These are phyloP conservation scores for Urophycis tenuis DNA, from an alignment of 2,797 vertebrate species.

Conservation along the genomic window DNA sequence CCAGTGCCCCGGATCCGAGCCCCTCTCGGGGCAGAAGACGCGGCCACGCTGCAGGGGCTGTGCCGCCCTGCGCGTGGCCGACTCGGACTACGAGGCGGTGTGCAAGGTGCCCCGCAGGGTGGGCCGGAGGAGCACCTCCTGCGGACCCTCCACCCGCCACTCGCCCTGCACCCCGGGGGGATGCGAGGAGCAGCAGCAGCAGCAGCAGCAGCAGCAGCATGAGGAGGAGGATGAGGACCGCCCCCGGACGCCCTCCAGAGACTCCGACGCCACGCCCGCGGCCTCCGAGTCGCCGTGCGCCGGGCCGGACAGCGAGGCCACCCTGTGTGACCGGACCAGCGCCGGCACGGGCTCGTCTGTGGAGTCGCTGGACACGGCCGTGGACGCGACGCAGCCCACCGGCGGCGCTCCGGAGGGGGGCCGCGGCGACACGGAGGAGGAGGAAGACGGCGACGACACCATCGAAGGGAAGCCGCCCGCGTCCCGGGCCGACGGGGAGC, in stretches of 20 bases:
- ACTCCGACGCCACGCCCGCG: conserved; percentile 41
- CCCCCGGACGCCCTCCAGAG: not conserved
- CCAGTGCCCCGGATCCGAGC: conserved; percentile 56
- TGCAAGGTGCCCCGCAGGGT: conserved; percentile 85
- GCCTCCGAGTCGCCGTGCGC: conserved; percentile 36
- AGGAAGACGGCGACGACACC: conserved; percentile 46
- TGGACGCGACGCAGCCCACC: conserved; percentile 42
- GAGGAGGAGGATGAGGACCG: not conserved
- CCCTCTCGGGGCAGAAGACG: conserved; percentile 53
- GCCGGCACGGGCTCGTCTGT: conserved; percentile 75
- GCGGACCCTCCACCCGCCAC: conserved; percentile 73
- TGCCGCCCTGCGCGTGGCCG: conserved; percentile 77
- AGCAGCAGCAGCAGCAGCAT: not conserved
- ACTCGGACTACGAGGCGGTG: conserved; percentile 90
- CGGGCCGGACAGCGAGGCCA: conserved; percentile 42
- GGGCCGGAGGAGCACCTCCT: conserved; percentile 77
- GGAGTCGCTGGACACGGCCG: conserved; percentile 76
- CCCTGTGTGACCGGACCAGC: conserved; percentile 59
- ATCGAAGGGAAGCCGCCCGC: not conserved
- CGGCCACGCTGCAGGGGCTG: conserved; percentile 83
- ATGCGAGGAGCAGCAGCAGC: not conserved
- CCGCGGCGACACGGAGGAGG: conserved; percentile 7
- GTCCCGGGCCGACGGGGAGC: conserved; percentile 1
- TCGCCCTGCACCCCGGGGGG: conserved; percentile 48
- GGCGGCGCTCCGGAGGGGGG: too few species aligned